Evolutionary conservation across 2,888 invertebrate species (phyloP), one percentile per base, ranked within the genome.

Genomic region (Patella depressa): DNA sequence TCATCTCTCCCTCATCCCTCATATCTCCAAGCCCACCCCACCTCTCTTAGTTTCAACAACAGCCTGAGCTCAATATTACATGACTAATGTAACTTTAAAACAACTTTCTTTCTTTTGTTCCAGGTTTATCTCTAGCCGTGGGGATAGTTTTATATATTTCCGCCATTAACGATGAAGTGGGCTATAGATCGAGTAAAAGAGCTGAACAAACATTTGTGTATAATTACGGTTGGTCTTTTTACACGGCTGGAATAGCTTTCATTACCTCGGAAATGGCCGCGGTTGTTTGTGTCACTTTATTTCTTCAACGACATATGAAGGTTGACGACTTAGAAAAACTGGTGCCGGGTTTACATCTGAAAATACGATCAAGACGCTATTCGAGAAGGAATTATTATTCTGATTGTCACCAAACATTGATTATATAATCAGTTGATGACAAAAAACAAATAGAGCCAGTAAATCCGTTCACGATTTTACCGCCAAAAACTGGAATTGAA

Each of bases 191-290:
- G 78, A 83, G 29, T 82, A 86, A 71, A 85, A 84, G 86, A 59
- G 81, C 82, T 53, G 81, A 80, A 24, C 83, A 82, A 71, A 53
- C 34, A 57, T 89, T 89, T 78, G 54, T 75, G 7, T 90, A 90
- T 80, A 81, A 77, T 24, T 90, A 90, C 81, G 89, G 89, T 12
- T 90, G 89, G 89, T 89, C 90, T n/a, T 90, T 90, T 76, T 86
- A 87, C 80, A 88, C 88, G 73, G 89, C 88, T 54, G 90, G 88
- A 7, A 84, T 88, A 45, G 87, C 89, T 9, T 90, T 90, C 80
- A 83, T 90, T 59, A 84, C 85, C 74, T 82, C 88, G 45, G 88
- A 89, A 84, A 76, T 86, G 7, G 87, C 89, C 14, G 88, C 90
- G 3, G 89, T 90, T 11, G 83, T 88, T 70, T 85, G 87, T 78